Conservation (phyloP, 2,888 invertebrate species). For the Acleris holmiana region DNA sequence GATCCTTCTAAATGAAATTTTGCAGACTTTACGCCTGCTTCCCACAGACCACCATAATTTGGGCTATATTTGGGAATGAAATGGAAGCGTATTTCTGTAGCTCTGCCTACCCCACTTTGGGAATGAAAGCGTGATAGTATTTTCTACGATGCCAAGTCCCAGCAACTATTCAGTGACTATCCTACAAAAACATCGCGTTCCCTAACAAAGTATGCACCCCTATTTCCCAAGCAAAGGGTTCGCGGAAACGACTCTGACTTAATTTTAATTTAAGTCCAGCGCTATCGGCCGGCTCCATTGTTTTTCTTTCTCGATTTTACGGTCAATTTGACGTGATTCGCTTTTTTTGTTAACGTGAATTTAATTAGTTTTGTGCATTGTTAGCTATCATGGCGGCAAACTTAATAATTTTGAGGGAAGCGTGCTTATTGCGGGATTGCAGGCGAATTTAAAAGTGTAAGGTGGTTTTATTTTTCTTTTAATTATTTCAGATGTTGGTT, state of each 20-base stretch:
- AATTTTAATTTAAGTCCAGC: slow-evolving; percentile 82
- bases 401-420: slow-evolving; percentile 11
- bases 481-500: no score
- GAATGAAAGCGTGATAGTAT: no score
- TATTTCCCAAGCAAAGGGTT: slow-evolving; percentile 73
- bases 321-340: slow-evolving; percentile 83
- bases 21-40: no score
- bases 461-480: neutral
- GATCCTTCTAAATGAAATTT: no score
- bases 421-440: neutral
- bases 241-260: slow-evolving; percentile 78
- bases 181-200: slow-evolving; percentile 2
- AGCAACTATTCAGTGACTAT: no score
- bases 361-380: slow-evolving; percentile 71
- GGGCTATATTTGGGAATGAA: no score
- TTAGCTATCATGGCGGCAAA: slow-evolving; percentile 27
- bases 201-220: slow-evolving; percentile 40
- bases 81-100: no score
- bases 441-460: neutral
- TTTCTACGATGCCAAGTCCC: no score
- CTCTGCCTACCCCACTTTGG: no score
- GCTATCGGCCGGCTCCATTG: slow-evolving; percentile 80
- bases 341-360: slow-evolving; percentile 79
- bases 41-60: no score
- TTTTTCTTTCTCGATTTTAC: slow-evolving; percentile 83